Conservation (phyloP, 2,797 vertebrate genomes). For the Cirrhinus molitorella region DNA sequence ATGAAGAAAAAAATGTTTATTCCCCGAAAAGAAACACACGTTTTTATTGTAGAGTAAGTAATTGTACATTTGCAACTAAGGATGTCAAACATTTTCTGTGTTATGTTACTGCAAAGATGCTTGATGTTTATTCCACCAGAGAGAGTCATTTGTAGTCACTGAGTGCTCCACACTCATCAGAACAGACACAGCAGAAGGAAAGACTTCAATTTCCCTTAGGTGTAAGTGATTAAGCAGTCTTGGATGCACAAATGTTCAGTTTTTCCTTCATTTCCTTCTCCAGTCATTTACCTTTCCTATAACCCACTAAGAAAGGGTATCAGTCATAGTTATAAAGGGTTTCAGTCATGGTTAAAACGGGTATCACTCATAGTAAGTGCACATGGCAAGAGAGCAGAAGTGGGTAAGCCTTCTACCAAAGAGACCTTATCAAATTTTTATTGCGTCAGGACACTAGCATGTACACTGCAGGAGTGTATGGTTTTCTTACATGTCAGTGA, state of each 20-base stretch:
- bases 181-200: conserved; percentile 15
- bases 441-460: background rate
- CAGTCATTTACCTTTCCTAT: background rate
- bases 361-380: conserved; percentile 37
- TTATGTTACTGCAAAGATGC: background rate
- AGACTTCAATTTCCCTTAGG: conserved; percentile 20
- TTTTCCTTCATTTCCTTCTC: conserved; percentile 14
- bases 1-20: background rate
- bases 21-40: background rate
- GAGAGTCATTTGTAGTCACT: background rate
- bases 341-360: conserved; percentile 8
- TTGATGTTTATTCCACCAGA: background rate
- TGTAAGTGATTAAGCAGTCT: conserved; percentile 10
- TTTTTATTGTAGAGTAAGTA: background rate
- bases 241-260: conserved; percentile 11
- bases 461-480: background rate
- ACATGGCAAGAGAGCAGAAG: background rate
- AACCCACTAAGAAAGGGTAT: conserved; percentile 3
- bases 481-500: background rate
- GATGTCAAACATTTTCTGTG: no score
- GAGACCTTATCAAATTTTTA: background rate
- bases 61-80: background rate
- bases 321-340: conserved; percentile 28
- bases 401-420: background rate
- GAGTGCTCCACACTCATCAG: background rate